These are phyloP conservation scores for Lerema accius DNA, from an alignment of 1,140 invertebrate species.

Conservation along the genomic window DNA sequence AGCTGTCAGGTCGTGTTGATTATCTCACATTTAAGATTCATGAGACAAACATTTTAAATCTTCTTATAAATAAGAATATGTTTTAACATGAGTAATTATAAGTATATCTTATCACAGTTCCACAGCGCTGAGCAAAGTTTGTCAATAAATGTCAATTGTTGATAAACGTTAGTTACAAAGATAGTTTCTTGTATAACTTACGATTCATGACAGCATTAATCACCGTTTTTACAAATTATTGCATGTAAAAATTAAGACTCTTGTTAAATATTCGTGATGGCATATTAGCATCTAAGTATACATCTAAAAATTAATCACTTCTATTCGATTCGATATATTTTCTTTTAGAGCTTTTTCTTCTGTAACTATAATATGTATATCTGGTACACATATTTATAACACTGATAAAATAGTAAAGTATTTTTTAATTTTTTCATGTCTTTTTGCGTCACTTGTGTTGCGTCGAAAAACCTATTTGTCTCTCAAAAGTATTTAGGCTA, in stretches of 20 bases:
- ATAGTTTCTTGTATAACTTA: background rate
- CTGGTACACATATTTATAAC: no score
- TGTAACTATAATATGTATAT: no score
- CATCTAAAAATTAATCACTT: no score
- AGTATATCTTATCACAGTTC: conserved; percentile 26
- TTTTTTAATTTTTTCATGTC: no score
- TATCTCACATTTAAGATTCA: conserved; percentile 51
- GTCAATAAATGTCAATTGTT: conserved; percentile 16
- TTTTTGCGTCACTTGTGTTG: no score
- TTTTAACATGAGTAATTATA: conserved; percentile 32
- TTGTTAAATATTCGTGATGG: no score
- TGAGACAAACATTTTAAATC: conserved; percentile 41
- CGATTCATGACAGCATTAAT: background rate
- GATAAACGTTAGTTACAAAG: background rate
- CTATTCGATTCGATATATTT: no score
- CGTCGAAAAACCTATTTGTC: no score
- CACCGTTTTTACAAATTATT: background rate
- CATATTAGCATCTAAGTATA: no score
- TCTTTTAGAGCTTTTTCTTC: no score
- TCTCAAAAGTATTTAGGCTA: no score
- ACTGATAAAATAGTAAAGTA: no score
- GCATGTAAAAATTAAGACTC: background rate
- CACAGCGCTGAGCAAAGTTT: conserved; percentile 15
- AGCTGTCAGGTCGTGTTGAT: conserved; percentile 55
- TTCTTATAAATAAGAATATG: conserved; percentile 33